phyloP scores from a whole-genome alignment of 1,140 invertebrate species.

The Venturia canescens region DNA sequence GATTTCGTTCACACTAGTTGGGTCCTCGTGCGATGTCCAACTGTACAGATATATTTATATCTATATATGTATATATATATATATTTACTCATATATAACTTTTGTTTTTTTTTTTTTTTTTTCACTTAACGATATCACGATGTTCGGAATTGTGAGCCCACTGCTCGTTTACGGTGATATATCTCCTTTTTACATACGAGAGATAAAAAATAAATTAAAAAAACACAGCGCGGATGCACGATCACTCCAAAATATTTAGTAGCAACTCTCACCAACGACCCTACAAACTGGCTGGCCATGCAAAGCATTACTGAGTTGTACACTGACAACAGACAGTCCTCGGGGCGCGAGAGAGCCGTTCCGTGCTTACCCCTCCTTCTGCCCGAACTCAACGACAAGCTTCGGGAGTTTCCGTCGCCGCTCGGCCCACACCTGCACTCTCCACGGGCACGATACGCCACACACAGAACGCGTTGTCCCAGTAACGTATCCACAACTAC shows the following conservation, averaged over 20 bases:
- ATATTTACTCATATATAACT: slow-evolving; percentile 33
- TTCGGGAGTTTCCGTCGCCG: slow-evolving; percentile 62
- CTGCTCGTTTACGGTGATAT: slow-evolving; percentile 22
- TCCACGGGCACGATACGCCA: slow-evolving; percentile 62
- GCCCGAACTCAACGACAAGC: background rate
- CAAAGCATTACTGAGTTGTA: slow-evolving; percentile 74
- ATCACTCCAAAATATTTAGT: slow-evolving; percentile 66
- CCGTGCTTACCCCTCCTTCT: slow-evolving; percentile 64
- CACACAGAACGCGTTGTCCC: slow-evolving; percentile 25
- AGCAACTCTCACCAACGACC: slow-evolving; percentile 66
- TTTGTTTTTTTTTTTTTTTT: slow-evolving; percentile 47
- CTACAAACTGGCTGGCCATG: slow-evolving; percentile 70
- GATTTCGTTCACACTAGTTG: background rate
- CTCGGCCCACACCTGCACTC: slow-evolving; percentile 73
- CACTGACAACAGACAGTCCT: slow-evolving; percentile 72
- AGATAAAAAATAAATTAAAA: slow-evolving; percentile 5
- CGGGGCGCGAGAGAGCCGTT: slow-evolving; percentile 61
- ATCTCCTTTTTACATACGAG: slow-evolving; percentile 8
- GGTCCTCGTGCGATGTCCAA: background rate
- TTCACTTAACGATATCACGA: slow-evolving; percentile 60
- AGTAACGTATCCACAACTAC: background rate
- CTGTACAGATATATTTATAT: background rate
- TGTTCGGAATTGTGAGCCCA: slow-evolving; percentile 39
- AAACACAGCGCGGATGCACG: slow-evolving; percentile 52
- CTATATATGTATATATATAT: background rate